phyloP scores from a whole-genome alignment of 2,797 vertebrate species.

The Calcarius lapponicus region DNA sequence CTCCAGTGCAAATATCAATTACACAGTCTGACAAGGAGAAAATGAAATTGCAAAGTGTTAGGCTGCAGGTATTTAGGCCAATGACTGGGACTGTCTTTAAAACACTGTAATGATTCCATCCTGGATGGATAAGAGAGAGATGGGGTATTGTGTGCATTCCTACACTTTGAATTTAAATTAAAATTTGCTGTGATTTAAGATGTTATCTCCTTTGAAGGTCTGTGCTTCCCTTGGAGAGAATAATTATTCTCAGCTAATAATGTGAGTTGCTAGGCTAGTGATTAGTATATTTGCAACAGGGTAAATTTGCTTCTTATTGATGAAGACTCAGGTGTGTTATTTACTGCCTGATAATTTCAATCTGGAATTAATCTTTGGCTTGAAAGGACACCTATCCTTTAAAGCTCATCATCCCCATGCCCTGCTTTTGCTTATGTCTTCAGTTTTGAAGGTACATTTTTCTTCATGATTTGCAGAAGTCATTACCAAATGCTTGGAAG shows the following conservation, averaged over 20 bases:
- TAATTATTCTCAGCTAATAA: slow-evolving; percentile 68
- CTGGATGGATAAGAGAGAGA: not conserved
- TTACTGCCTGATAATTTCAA: slow-evolving; percentile 20
- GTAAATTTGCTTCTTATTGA: slow-evolving; percentile 52
- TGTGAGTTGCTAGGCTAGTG: not conserved
- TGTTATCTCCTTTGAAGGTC: slow-evolving; percentile 19
- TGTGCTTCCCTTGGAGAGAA: slow-evolving; percentile 39
- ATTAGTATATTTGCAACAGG: slow-evolving; percentile 50
- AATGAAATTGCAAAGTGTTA: slow-evolving; percentile 43
- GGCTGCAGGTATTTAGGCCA: slow-evolving; percentile 42
- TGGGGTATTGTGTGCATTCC: not conserved
- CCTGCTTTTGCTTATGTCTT: not conserved
- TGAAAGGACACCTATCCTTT: slow-evolving; percentile 1
- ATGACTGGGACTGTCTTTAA: slow-evolving; percentile 15
- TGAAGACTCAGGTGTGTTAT: not conserved
- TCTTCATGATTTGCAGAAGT: slow-evolving; percentile 30
- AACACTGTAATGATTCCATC: slow-evolving; percentile 1
- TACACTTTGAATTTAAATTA: slow-evolving; percentile 44
- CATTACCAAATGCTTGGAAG: slow-evolving; percentile 14
- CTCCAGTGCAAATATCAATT: slow-evolving; percentile 55
- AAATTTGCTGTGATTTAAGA: slow-evolving; percentile 60
- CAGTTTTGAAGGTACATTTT: not conserved
- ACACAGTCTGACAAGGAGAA: slow-evolving; percentile 53
- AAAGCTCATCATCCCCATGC: not conserved
- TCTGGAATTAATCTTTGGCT: slow-evolving; percentile 7